These are phyloP conservation scores for Ictalurus punctatus DNA, from an alignment of 2,113 vertebrate genomes.

Conservation along the genomic window DNA sequence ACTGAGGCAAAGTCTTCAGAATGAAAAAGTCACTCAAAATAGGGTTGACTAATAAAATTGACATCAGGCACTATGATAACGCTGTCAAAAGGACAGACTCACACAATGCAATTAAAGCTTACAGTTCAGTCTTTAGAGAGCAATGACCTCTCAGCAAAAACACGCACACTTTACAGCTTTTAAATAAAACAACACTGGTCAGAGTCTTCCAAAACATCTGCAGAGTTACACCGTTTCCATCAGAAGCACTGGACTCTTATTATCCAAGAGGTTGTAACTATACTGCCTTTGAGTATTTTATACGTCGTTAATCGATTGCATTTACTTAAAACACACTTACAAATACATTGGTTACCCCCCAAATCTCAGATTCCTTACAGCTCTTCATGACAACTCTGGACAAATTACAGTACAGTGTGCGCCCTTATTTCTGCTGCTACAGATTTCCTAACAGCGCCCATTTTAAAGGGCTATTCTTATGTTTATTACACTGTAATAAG, in stretches of 20 bases:
- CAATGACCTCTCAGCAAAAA: conserved; percentile 8
- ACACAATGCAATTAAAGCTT: conserved; percentile 53
- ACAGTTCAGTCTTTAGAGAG: conserved; percentile 44
- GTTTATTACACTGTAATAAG: conserved; percentile 38
- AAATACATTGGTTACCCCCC: conserved; percentile 45
- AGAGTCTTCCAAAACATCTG: conserved; percentile 26
- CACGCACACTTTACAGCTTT: conserved; percentile 41
- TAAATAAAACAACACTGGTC: conserved; percentile 11
- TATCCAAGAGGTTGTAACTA: conserved; percentile 20
- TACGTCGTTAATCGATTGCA: neutral
- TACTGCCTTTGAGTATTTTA: conserved; percentile 7
- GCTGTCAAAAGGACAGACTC: conserved; percentile 25
- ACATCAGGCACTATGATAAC: conserved; percentile 47
- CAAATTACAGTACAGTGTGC: conserved; percentile 5
- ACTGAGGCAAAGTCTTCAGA: conserved; percentile 37
- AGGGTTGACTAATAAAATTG: conserved; percentile 11
- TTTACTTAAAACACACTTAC: conserved; percentile 35
- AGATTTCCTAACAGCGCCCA: neutral
- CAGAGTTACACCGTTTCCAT: neutral
- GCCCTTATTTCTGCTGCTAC: conserved; percentile 15
- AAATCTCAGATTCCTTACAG: neutral
- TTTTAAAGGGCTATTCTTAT: neutral
- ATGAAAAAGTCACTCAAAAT: conserved; percentile 46
- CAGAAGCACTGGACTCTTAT: neutral
- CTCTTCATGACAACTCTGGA: conserved; percentile 8